phyloP scores from a whole-genome alignment of 2,888 invertebrate species.

The Thalpophila matura region DNA sequence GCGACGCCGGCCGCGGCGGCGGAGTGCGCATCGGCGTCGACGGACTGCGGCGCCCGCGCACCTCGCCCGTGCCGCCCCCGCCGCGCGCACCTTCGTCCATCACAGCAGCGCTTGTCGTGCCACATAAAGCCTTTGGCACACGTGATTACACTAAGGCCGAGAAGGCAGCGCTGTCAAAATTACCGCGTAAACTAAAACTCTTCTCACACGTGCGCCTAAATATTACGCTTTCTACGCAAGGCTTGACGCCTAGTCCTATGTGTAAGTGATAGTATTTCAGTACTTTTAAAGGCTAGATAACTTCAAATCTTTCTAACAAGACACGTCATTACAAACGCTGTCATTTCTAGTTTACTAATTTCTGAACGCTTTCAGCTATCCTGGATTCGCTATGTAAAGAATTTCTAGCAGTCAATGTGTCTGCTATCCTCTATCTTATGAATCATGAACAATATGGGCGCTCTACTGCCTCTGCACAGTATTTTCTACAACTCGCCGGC shows the following conservation, averaged over 20 bases:
- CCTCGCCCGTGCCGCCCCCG: conserved; percentile 85
- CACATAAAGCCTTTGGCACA: conserved; percentile 94
- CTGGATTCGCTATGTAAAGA: conserved; percentile 97
- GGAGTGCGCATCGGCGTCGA: conserved; percentile 84
- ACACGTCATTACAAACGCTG: conserved; percentile 39
- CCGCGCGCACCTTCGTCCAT: conserved; percentile 88
- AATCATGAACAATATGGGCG: conserved; percentile 98
- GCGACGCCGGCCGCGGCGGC: conserved; percentile 81
- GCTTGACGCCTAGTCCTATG: conserved; percentile 94
- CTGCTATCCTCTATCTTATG: conserved; percentile 98
- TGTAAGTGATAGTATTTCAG: conserved; percentile 87
- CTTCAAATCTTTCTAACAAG: conserved; percentile 44
- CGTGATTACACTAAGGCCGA: conserved; percentile 94
- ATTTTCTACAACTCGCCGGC: conserved; percentile 97
- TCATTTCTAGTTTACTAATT: conserved; percentile 63
- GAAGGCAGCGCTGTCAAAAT: conserved; percentile 92
- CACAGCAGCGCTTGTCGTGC: conserved; percentile 94
- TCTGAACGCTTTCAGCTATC: conserved; percentile 93
- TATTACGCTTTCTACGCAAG: conserved; percentile 93
- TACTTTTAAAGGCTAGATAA: conserved; percentile 23
- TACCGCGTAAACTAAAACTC: conserved; percentile 93
- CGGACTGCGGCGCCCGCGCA: conserved; percentile 81
- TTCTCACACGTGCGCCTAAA: conserved; percentile 93
- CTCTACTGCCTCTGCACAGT: conserved; percentile 98
- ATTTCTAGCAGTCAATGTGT: conserved; percentile 96